Evolutionary conservation across 1,140 invertebrate species (phyloP), one percentile per base, ranked within the genome.

Genomic region (Plectrocnemia conspersa): DNA sequence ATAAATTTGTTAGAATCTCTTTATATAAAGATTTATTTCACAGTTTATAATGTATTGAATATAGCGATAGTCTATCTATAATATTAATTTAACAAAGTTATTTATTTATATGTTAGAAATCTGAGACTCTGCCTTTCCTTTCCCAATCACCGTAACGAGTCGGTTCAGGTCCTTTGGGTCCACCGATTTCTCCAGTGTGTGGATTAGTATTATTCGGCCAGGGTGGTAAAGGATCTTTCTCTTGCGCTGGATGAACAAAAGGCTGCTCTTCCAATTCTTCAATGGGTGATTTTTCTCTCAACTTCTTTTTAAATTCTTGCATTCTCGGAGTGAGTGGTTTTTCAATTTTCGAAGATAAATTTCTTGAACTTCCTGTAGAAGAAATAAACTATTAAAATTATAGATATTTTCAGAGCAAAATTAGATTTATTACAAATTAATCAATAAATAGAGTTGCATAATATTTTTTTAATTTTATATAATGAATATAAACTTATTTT

Each of bases 101-200:
- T 38, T 15, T 38, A 9, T 38, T 15, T 38, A 7, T 38, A 47
- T 32, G 16, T 65, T 81, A 97, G 77, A 99, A 99, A 75, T 99
- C 97, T 7, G 90, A 82, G 10, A 97, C 93, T 67, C 96, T 78
- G 52, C 97, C 97, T 76, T 99, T 99, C 59, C 96, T 79, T 70
- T 99, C 97, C 97, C 97, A 99, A 77, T 99, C 97, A 3, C 96
- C 97, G 76, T 97, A 99, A 62, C 97, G 79, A 23, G 97, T 99
- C 23, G 97, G 97, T 77, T 99, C 97, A 2, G 95, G 97, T 16
- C 97, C 97, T 65, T 81, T 78, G 7, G 97, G 97, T 9, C 97
- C 97, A 56, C 91, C 91, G 52, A 92, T 74, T 79, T 98, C 95
- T 11, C 94, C 97, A 15, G 96, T 98, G 54, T 82, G 63, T 6